Evolutionary conservation across 2,888 invertebrate genomes (phyloP), one percentile per base, ranked within the genome.

Genomic region (Ischnus inquisitorius): DNA sequence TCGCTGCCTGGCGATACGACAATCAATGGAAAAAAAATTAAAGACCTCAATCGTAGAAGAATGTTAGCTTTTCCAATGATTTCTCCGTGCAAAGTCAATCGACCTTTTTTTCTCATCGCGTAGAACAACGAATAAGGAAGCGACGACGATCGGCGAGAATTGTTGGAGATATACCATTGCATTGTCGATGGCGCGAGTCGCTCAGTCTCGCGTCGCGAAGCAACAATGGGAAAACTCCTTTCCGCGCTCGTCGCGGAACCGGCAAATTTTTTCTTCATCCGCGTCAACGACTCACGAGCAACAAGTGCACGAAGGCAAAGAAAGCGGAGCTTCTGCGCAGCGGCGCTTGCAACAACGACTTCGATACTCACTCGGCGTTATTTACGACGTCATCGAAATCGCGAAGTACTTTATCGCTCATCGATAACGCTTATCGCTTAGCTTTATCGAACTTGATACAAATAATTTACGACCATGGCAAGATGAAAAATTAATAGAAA

Each of bases 381-480:
- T 54, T 54, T 54, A 14, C 54, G 54, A 54, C 54, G 54, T 54
- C 54, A 54, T 22, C 54, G 54, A 54, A 22, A 22, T 22, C 54
- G 16, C 54, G 10, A 10, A 22, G 54, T 54, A 54, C 54, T 54
- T 22, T 22, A 22, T 54, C 19, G 16, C 54, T 54, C 22, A 19
- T 54, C 54, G 54, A 22, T 54, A 22, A 1, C 19, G 19, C 10
- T 54, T 54, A 54, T 54, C 54, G 54, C 3, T 12, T 19, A 12
- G 54, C 19, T 54, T 54, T 54, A 54, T 54, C 54, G 19, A 54
- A 54, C 22, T 10, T 22, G 54, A 22, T 22, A 12, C 19, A 22
- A 22, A 54, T 2, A 54, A 19, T 22, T 54, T 54, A 19, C 19
- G 54, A 19, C 22, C 19, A 54, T 19, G 54, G 12, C 6, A 22